A percentile compares a stretch with the other conserved stretches of the same genome.
phyloP scores from a whole-genome alignment of 2,888 invertebrate genomes.

The Chalcosyrphus nemorum region DNA sequence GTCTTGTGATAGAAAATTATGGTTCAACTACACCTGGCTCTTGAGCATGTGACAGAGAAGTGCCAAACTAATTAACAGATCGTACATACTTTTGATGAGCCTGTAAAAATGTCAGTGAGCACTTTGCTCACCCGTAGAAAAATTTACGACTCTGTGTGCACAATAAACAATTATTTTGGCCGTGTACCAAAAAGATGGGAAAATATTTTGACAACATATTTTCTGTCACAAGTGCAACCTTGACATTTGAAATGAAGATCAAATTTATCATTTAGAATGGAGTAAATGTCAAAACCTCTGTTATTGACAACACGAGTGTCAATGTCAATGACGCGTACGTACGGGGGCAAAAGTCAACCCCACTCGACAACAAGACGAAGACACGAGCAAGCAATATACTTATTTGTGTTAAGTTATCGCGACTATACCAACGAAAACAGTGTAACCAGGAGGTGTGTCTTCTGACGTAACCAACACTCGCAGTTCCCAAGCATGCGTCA shows the following conservation, averaged over 20 bases:
- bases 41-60: background rate
- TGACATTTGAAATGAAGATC: slow-evolving; percentile 34
- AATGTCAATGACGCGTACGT: slow-evolving; percentile 33
- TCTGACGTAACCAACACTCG: slow-evolving; percentile 10
- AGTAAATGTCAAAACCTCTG: background rate
- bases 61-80: slow-evolving; percentile 12
- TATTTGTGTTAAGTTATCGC: background rate
- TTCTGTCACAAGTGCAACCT: background rate
- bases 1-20: no score
- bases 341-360: background rate
- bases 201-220: slow-evolving; percentile 14
- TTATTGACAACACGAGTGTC: slow-evolving; percentile 7
- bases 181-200: slow-evolving; percentile 10
- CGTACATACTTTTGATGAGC: background rate
- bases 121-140: background rate
- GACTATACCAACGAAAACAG: background rate
- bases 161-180: slow-evolving; percentile 33
- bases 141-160: slow-evolving; percentile 2
- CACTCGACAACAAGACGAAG: background rate
- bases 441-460: slow-evolving; percentile 36
- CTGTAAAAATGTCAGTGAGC: slow-evolving; percentile 23
- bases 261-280: background rate
- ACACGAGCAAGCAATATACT: no score
- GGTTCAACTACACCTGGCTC: background rate
- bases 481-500: slow-evolving; percentile 9